Base-by-base conservation (phyloP, 2,113 vertebrate genomes). In the Oplegnathus fasciatus region DNA sequence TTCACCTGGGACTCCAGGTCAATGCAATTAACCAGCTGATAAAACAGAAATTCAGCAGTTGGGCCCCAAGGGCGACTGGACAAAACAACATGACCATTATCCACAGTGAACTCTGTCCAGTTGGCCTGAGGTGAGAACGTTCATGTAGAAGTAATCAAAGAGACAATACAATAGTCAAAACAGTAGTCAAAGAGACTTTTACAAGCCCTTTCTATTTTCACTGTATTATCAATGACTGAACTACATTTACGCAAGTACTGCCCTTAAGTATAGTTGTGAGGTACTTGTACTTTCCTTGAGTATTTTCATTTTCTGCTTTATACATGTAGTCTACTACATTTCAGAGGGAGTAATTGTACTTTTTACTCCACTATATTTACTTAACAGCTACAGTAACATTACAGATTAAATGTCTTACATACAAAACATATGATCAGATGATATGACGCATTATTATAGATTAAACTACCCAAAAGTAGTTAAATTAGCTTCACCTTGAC, bases 21-120 rank as follows among this genome's bases (percentile, higher is more conserved):
- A 79, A 46, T 1, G 40, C 68, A 79, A 2, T 58, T 24, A 62
- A n/a, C 54, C 64, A 69, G 17, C 71, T 75, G 64, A 65, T 78
- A 50, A 75, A 80, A 87, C 57, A 75, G 6, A 75, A 70, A 65
- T 48, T 65, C 69, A 83, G 75, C 71, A 58, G 80, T 70, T 44
- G 24, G 13, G 28, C 62, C 85, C 40, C 18, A 14, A 42, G 57
- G 85, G 64, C 55, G 46, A 61, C 37, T 40, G 15, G 32, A 50
- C 5, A 42, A 40, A 65, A 75, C 62, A 57, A 58, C 34, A 30
- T 32, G 5, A 34, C n/a, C 46, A 46, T 62, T 82, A 61, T 61
- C 74, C 34, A 14, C 2, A 32, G 20, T 68, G 71, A n/a, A 32
- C 9, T 46, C 6, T 32, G 52, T 86, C 42, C 54, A 24, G 60